Evolutionary conservation across 2,113 vertebrate genomes (phyloP).

Genomic region (Eulacestoma nigropectus): DNA sequence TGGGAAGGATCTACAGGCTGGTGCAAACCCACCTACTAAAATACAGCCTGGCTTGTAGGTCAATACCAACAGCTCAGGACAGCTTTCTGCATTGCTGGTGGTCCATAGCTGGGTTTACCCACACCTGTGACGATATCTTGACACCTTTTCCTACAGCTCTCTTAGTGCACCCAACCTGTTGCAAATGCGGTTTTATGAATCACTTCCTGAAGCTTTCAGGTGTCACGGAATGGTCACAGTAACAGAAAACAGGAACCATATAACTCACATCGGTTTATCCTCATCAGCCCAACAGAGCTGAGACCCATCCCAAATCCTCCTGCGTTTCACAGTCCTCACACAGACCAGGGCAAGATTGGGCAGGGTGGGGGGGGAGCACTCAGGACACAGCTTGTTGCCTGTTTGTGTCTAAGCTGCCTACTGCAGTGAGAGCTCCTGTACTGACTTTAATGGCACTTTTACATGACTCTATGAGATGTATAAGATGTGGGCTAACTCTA

Average conservation of each 20-base stretch:
- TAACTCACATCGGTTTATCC: neutral
- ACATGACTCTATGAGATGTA: neutral
- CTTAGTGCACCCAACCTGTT: neutral
- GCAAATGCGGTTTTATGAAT: neutral
- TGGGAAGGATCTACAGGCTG: neutral
- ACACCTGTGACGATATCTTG: neutral
- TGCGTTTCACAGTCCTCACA: neutral
- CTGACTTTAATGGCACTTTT: neutral
- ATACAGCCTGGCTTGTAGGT: neutral
- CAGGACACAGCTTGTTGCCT: neutral
- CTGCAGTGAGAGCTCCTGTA: neutral
- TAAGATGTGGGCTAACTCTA: neutral
- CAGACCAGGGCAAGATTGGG: neutral
- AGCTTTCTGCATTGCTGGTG: neutral
- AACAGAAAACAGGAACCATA: neutral
- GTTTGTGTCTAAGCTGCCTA: neutral
- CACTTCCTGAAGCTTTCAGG: neutral
- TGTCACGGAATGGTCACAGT: neutral
- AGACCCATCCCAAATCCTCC: neutral
- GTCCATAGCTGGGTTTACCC: neutral
- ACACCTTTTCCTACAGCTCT: neutral
- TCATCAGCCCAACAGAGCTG: neutral
- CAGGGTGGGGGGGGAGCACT: neutral
- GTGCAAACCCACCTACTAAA: neutral
- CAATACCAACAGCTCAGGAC: neutral